Evolutionary conservation across 2,888 invertebrate species (phyloP), one percentile per base, ranked within the genome.

Genomic region (Plebejus anna): DNA sequence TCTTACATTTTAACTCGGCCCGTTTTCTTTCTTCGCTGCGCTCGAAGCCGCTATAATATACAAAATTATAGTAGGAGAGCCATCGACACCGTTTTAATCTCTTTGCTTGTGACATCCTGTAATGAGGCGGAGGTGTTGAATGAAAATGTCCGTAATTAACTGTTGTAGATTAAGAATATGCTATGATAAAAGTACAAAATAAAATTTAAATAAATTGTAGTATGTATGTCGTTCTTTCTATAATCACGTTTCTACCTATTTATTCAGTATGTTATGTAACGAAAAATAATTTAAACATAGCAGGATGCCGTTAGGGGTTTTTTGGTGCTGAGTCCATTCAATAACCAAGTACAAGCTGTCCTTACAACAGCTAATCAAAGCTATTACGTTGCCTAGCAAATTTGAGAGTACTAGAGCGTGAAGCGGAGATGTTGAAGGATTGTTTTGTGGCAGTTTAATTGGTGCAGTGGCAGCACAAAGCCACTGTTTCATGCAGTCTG

Each of bases 371-470:
- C 66, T 66, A 66, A 66, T 66, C 32, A 66, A 66, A 75, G 66
- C 70, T 72, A 78, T 79, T 78, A 78, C 47, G 71, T 72, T 76
- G 78, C 72, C 75, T 76, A 59, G 72, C 70, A 59, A 76, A 76
- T 70, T 77, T 77, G 76, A 57, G 72, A 75, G 70, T 57, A 79
- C 75, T 75, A 77, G 77, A 79, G 76, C 78, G 77, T 76, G n/a
- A 70, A 78, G 73, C 72, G 75, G 78, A 80, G 80, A 76, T 79
- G 76, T 73, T 73, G 79, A 80, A 77, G 80, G 84, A 83, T 84
- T 83, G 85, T 84, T 86, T 84, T 85, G 86, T 84, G 82, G 85
- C 84, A 83, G 83, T 86, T 87, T 90, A 89, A 90, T 89, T 89
- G 87, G 84, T 86, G 86, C 85, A 84, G 82, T 83, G 83, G 85